These are phyloP conservation scores for Mixornis gularis DNA, from an alignment of 2,113 vertebrate species.

Conservation along the genomic window DNA sequence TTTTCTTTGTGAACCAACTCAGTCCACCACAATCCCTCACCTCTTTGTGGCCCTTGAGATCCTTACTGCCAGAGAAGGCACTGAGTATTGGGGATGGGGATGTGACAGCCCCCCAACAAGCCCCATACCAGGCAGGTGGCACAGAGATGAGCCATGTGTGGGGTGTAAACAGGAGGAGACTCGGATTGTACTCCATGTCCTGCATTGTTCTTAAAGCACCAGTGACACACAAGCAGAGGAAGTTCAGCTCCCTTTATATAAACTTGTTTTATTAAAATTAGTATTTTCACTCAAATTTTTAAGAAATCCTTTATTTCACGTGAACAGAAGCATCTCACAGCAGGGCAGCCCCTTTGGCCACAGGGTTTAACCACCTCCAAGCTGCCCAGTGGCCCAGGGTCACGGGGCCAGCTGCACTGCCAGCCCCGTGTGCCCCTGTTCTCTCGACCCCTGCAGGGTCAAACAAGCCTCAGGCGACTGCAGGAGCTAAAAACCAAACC, in stretches of 20 bases:
- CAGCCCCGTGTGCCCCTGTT: neutral
- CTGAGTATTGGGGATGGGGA: neutral
- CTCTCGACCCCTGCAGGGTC: fast-evolving
- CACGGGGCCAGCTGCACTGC: neutral
- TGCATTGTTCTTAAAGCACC: neutral
- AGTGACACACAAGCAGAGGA: neutral
- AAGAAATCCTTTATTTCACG: neutral
- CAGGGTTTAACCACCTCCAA: fast-evolving
- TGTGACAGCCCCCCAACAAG: neutral
- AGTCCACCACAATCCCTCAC: fast-evolving
- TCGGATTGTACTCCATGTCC: fast-evolving
- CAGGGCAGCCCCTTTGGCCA: neutral
- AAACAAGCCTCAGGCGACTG: neutral
- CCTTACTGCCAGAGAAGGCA: neutral
- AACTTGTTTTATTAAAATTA: slow-evolving; percentile 47
- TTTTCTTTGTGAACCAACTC: neutral
- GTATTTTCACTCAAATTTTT: neutral
- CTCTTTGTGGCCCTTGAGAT: neutral
- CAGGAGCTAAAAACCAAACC: neutral
- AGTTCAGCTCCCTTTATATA: neutral
- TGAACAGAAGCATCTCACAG: neutral
- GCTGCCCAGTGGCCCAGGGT: neutral
- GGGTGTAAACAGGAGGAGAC: neutral
- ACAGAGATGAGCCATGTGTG: fast-evolving
- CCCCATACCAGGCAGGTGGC: fast-evolving